Base-by-base conservation (phyloP, 2,113 vertebrate species). In the Edolisoma coerulescens region DNA sequence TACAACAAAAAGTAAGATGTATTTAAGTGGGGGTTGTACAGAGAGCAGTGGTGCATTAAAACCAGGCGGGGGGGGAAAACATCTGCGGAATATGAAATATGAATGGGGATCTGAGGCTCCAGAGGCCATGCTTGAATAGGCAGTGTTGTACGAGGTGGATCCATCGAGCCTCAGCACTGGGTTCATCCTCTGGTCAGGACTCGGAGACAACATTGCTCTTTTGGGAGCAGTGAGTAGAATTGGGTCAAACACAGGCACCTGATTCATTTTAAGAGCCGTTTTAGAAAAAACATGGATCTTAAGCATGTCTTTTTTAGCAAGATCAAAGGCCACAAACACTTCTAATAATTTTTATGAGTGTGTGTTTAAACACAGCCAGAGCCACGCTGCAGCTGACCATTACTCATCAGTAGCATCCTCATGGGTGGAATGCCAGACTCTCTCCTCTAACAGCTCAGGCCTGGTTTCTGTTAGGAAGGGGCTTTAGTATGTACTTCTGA, bases 61-160 rank as follows among this genome's bases (percentile, higher is more conserved):
- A 87, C 23, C 56, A 33, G 67, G 71, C 79, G 60, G 3, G 8
- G 24, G 44, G 30, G 33, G 0, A 5, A 26, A 78, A 26, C 67
- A 81, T 93, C 63, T 84, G 79, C 7, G 26, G 61, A 78, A 54
- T 94, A 93, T 93, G 83, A 91, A 97, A 95, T 96, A 96, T 95
- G 89, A 41, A 96, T 94, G 87, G 83, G 49, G 67, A 76, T 78
- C 30, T 64, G 77, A 41, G 70, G 67, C 70, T 69, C 83, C 44
- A 79, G 88, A 93, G 82, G 75, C 85, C 35, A 37, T 70, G 85
- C 90, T 81, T 9, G 2, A 84, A 37, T 18, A 68, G 88, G 35
- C 74, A 75, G 28, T 0, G 4, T 11, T 71, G 65, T n/a, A 22
- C 0, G 1, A 60, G 60, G 56, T 67, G 78, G 59, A 49, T 75